Conservation (phyloP, 2,113 vertebrate genomes). For the Andinoacara biseriatus region DNA sequence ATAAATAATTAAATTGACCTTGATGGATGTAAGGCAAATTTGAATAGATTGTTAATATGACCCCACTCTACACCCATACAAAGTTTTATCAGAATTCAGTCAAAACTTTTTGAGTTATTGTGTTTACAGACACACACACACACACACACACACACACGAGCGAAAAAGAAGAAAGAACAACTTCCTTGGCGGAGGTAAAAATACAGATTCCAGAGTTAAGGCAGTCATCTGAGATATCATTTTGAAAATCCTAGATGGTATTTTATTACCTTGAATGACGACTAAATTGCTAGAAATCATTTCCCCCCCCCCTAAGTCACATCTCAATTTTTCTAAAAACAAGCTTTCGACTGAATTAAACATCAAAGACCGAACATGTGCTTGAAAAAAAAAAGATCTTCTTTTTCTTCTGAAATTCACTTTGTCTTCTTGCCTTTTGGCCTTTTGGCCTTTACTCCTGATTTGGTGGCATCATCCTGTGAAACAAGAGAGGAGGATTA, state of each 20-base stretch:
- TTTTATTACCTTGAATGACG: not conserved
- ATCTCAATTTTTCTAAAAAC: not conserved
- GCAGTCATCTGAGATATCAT: not conserved
- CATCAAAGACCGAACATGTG: not conserved
- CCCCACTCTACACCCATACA: too few species aligned
- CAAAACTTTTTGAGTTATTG: too few species aligned
- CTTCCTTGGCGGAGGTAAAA: not conserved
- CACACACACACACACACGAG: too few species aligned
- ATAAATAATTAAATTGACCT: too few species aligned
- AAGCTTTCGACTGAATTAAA: not conserved
- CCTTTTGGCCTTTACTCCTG: constrained; percentile 75
- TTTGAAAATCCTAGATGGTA: not conserved
- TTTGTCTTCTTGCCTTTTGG: constrained; percentile 80
- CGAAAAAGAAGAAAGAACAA: too few species aligned
- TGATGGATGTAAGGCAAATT: too few species aligned
- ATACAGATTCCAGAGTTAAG: not conserved
- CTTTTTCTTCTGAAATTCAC: constrained; percentile 48
- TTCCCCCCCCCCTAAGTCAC: not conserved
- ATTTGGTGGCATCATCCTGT: constrained; percentile 78
- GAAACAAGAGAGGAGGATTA: constrained; percentile 44
- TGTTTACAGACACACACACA: too few species aligned
- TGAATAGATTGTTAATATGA: too few species aligned
- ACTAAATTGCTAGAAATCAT: not conserved
- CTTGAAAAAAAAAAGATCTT: not conserved
- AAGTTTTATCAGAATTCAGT: too few species aligned